phyloP scores from a whole-genome alignment of 1,140 invertebrate genomes.

The Thalassaphorura encarpata region DNA sequence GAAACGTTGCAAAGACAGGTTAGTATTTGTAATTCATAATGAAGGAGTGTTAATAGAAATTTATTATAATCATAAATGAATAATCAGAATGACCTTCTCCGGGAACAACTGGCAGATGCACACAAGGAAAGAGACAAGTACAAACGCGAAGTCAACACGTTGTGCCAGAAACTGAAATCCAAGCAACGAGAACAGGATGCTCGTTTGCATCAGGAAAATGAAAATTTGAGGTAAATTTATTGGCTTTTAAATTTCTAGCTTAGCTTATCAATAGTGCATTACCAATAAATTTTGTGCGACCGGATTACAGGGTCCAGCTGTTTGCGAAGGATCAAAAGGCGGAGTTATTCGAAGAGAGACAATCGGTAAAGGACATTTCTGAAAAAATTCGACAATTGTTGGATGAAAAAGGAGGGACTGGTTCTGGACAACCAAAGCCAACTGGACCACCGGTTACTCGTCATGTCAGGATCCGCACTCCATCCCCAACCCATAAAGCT shows the following conservation, averaged over 20 bases:
- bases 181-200: constrained; percentile 4
- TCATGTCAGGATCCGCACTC: too few relatives aligned
- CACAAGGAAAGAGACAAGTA: neutral
- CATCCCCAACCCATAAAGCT: too few relatives aligned
- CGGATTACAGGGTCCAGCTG: constrained; percentile 7
- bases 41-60: neutral
- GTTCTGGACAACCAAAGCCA: too few relatives aligned
- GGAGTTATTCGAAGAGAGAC: constrained; percentile 8
- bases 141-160: neutral
- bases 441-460: too few relatives aligned
- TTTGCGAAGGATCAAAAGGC: constrained; percentile 9
- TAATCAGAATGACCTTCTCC: neutral
- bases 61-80: neutral
- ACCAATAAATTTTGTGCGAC: neutral
- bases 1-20: constrained; percentile 10
- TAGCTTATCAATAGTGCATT: neutral
- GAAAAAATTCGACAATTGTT: neutral
- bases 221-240: constrained; percentile 9
- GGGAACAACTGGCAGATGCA: neutral
- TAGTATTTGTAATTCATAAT: neutral
- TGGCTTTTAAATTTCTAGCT: too few relatives aligned
- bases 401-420: neutral
- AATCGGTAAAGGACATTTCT: neutral
- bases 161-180: neutral
- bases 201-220: constrained; percentile 10